Percentiles rank a stretch among this genome's conserved stretches.
phyloP scores from a whole-genome alignment of 2,113 vertebrate genomes.

The Coreoperca whiteheadi region DNA sequence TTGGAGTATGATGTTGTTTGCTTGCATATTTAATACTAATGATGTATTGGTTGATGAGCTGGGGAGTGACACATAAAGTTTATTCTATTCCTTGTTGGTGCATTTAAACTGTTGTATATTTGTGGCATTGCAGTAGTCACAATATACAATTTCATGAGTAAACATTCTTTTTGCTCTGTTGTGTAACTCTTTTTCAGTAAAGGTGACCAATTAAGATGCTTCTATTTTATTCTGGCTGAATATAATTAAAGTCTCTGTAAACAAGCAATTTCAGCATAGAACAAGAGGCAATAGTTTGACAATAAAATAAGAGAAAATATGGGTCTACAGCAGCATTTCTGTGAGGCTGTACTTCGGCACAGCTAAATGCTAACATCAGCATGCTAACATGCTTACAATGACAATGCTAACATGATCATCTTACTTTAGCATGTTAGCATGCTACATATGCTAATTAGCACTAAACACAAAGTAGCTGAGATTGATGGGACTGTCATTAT shows the following conservation, averaged over 20 bases:
- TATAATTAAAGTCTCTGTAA: neutral
- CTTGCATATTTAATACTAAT: neutral
- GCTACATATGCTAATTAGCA: neutral
- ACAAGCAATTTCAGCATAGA: neutral
- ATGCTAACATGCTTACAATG: neutral
- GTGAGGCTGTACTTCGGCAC: no score
- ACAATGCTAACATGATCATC: no score
- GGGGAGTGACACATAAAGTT: neutral
- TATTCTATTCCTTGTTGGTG: neutral
- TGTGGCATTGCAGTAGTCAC: neutral
- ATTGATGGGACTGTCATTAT: neutral
- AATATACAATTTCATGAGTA: neutral
- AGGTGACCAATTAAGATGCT: neutral
- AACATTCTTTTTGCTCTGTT: conserved; percentile 3
- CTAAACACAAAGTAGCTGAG: neutral
- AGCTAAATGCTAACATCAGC: neutral
- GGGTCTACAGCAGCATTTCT: no score
- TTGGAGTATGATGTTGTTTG: neutral
- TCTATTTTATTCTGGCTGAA: neutral
- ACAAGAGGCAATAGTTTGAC: neutral
- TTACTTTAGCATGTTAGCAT: neutral
- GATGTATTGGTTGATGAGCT: neutral
- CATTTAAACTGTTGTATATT: neutral
- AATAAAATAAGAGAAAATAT: no score
- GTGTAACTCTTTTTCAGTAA: neutral